phyloP scores from a whole-genome alignment of 2,888 invertebrate species.

The Protophormia terraenovae region DNA sequence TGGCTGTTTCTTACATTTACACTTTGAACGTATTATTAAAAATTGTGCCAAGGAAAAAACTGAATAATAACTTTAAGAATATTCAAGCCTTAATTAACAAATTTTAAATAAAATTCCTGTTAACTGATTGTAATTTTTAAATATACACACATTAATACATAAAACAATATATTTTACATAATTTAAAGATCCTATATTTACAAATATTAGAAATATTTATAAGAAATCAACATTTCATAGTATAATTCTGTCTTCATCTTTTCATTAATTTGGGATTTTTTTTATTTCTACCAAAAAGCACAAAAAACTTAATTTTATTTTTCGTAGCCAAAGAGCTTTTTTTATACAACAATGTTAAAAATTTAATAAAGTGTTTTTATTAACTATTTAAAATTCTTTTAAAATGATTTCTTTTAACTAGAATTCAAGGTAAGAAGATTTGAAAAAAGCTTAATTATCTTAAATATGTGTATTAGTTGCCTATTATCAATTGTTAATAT shows the following conservation, averaged over 20 bases:
- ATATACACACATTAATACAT: too few relatives aligned
- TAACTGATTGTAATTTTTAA: constrained; percentile 1
- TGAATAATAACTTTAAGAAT: constrained; percentile 62
- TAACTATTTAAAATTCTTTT: background rate
- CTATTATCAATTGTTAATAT: constrained; percentile 23
- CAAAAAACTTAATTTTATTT: constrained; percentile 6
- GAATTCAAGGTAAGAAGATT: background rate
- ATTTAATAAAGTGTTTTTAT: background rate
- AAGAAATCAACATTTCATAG: background rate
- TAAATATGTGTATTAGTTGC: background rate
- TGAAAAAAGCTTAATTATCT: background rate
- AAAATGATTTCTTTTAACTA: background rate
- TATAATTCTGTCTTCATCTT: background rate
- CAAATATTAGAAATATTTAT: background rate
- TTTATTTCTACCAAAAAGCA: background rate
- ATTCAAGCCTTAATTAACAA: background rate
- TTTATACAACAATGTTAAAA: constrained; percentile 1
- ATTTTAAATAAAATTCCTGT: background rate
- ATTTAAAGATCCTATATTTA: background rate
- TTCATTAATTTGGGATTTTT: background rate
- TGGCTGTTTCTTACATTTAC: constrained; percentile 77
- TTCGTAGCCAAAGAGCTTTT: constrained; percentile 41
- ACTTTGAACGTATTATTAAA: constrained; percentile 78
- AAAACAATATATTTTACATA: background rate
- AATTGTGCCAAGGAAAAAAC: constrained; percentile 76